These are phyloP conservation scores for Chelidonichthys spinosus DNA, from an alignment of 2,797 vertebrate species.

Conservation along the genomic window DNA sequence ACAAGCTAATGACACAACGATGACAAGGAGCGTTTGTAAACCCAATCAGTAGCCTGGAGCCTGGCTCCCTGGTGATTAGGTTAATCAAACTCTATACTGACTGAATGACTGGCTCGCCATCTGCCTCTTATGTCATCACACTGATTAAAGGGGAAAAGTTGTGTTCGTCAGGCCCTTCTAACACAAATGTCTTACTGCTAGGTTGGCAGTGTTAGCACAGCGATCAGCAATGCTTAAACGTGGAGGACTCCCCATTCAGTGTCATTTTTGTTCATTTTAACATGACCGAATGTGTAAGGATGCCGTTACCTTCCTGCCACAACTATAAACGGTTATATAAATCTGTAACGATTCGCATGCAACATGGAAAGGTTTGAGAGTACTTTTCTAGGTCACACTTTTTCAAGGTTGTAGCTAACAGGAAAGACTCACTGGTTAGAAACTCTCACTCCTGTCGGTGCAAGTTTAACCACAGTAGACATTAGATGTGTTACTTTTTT, in stretches of 20 bases:
- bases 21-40: constrained; percentile 82
- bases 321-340: no score
- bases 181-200: constrained; percentile 56
- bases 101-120: constrained; percentile 72
- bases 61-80: constrained; percentile 77
- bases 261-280: not conserved
- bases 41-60: constrained; percentile 75
- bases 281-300: not conserved
- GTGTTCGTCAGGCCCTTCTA: constrained; percentile 49
- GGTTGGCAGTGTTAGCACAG: constrained; percentile 56
- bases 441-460: constrained; percentile 5
- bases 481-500: constrained; percentile 30
- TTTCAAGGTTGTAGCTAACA: constrained; percentile 18
- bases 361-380: not conserved
- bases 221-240: constrained; percentile 13
- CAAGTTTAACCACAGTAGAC: constrained; percentile 33
- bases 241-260: not conserved
- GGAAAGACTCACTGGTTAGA: constrained; percentile 8
- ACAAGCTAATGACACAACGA: constrained; percentile 79
- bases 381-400: not conserved
- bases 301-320: not conserved
- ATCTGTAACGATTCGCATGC: not conserved
- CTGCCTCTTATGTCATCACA: constrained; percentile 72
- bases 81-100: constrained; percentile 75
- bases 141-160: constrained; percentile 79